Percentiles rank a stretch among this genome's conserved stretches.
Conservation (phyloP, 35 echinoderm and acorn worm genomes). For the Chiridota heheva region DNA sequence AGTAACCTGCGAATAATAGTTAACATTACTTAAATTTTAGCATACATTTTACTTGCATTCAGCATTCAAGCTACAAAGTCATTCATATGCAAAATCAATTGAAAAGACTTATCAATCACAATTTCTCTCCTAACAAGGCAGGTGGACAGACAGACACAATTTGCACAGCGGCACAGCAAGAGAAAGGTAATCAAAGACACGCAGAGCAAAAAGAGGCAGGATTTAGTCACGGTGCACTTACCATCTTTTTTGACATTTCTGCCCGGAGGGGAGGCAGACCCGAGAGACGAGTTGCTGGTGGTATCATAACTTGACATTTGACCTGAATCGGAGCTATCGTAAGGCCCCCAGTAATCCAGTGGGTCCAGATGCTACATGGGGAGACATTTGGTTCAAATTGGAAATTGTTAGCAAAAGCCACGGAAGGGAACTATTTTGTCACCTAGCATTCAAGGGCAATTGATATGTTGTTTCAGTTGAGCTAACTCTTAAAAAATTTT, state of each 20-base stretch:
- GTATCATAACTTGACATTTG: constrained; percentile 82
- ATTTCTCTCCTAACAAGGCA: too few relatives aligned
- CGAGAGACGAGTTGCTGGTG: constrained; percentile 87
- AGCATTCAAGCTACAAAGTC: too few relatives aligned
- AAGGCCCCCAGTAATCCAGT: constrained; percentile 52
- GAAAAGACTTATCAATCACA: too few relatives aligned
- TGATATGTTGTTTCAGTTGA: background rate
- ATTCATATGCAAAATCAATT: too few relatives aligned
- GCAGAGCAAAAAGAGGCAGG: background rate
- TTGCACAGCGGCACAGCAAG: too few relatives aligned
- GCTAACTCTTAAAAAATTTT: background rate
- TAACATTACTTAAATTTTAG: too few relatives aligned
- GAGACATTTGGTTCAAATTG: background rate
- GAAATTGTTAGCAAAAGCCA: background rate
- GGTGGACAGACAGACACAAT: too few relatives aligned
- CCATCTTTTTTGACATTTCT: constrained; percentile 50
- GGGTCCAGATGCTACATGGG: background rate
- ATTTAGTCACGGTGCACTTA: background rate
- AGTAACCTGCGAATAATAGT: too few relatives aligned
- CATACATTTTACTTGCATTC: too few relatives aligned
- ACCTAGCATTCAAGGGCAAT: background rate
- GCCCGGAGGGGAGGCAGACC: constrained; percentile 81
- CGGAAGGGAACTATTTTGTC: background rate
- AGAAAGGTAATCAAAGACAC: background rate
- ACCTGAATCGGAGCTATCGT: constrained; percentile 94